phyloP scores from a whole-genome alignment of 2,888 invertebrate genomes.

The Diadegma fenestrale region DNA sequence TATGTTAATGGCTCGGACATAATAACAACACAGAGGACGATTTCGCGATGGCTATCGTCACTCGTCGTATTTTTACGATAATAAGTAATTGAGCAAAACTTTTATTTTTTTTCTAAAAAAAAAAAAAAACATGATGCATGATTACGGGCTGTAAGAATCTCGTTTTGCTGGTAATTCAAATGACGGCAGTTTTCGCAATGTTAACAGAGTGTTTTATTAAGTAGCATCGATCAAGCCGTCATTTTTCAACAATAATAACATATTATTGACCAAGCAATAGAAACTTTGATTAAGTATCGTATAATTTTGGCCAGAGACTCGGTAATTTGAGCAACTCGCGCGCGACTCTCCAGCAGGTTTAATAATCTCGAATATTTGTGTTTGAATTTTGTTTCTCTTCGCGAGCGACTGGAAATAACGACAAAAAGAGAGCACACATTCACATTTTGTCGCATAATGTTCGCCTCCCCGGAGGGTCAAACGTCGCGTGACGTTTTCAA shows the following conservation, averaged over 20 bases:
- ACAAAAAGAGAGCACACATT: slow-evolving; percentile 39
- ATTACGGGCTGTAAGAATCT: background rate
- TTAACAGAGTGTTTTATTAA: no score
- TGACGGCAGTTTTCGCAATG: no score
- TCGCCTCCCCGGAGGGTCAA: slow-evolving; percentile 5
- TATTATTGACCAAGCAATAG: background rate
- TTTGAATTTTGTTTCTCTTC: slow-evolving; percentile 7
- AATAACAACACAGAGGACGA: no score
- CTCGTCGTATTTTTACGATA: background rate
- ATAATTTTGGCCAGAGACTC: background rate
- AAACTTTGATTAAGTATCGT: background rate
- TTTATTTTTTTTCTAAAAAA: no score
- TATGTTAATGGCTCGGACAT: background rate
- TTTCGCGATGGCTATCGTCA: no score
- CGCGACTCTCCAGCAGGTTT: background rate
- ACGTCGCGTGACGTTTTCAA: slow-evolving; percentile 25
- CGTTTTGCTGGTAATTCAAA: background rate
- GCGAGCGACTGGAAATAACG: background rate
- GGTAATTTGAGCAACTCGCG: background rate
- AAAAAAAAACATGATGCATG: background rate
- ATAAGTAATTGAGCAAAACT: background rate
- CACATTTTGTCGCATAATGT: slow-evolving; percentile 40
- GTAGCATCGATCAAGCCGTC: no score
- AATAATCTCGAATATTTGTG: background rate
- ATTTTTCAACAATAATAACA: background rate